These are phyloP conservation scores for Choloepus didactylus DNA, from an alignment of 2,797 vertebrate species.

Conservation along the genomic window DNA sequence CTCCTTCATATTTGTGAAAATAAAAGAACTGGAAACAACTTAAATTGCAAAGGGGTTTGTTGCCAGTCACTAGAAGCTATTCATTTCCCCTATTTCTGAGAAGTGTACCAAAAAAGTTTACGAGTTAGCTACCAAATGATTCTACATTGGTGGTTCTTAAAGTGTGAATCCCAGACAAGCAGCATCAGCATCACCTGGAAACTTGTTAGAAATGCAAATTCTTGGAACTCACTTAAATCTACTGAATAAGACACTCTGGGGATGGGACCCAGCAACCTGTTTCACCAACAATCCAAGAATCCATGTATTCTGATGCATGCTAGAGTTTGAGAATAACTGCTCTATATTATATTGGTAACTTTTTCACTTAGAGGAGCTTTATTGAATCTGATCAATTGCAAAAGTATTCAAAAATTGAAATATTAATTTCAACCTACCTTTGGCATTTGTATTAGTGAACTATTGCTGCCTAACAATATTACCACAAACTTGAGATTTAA, in stretches of 20 bases:
- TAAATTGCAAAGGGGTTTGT: conserved; percentile 41
- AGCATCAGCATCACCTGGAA: not conserved
- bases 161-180: not conserved
- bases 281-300: not conserved
- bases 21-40: not conserved
- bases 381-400: conserved; percentile 10
- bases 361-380: not conserved
- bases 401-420: conserved; percentile 9
- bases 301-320: not conserved
- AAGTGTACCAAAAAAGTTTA: not conserved
- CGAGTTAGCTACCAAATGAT: not conserved
- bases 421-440: not conserved
- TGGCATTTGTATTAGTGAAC: not conserved
- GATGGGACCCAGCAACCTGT: not conserved
- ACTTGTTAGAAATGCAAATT: conserved; percentile 3
- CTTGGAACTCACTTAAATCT: not conserved
- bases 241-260: conserved; percentile 6
- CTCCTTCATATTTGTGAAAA: conserved; percentile 24
- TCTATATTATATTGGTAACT: not conserved
- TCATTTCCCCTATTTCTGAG: not conserved
- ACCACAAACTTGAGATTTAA: not conserved
- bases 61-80: not conserved
- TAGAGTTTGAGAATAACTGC: not conserved
- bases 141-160: not conserved
- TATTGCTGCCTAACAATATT: not conserved